Percentiles rank a stretch among this genome's conserved stretches.
Conservation (phyloP, 2,888 invertebrate species). For the Ceriagrion tenellum region DNA sequence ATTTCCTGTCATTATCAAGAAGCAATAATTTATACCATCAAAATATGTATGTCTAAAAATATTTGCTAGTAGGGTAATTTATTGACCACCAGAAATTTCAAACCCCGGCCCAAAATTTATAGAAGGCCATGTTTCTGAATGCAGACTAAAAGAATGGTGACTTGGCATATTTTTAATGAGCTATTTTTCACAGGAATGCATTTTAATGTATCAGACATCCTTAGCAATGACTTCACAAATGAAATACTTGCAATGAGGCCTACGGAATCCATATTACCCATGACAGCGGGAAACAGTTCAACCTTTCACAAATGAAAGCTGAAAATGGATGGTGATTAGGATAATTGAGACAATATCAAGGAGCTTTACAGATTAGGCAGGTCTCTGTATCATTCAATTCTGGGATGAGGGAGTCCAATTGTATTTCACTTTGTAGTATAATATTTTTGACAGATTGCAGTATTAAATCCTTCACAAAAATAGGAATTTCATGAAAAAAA, state of each 20-base stretch:
- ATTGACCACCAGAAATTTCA: too few relatives aligned
- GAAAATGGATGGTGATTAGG: background rate
- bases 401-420: background rate
- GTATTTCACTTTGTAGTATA: background rate
- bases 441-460: background rate
- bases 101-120: too few relatives aligned
- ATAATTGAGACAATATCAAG: background rate
- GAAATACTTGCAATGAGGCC: background rate
- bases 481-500: slow-evolving; percentile 9
- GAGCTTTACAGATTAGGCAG: background rate
- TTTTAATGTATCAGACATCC: background rate
- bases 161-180: background rate
- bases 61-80: too few relatives aligned
- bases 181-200: background rate
- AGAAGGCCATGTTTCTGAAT: background rate
- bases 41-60: too few relatives aligned
- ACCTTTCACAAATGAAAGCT: background rate
- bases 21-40: too few relatives aligned
- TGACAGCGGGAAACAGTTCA: background rate
- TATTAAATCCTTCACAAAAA: background rate
- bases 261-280: background rate
- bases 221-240: background rate
- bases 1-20: too few relatives aligned
- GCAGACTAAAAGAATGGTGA: background rate
- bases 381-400: background rate